Base-by-base conservation (phyloP, 2,888 invertebrate species). In the Sturmia bella region DNA sequence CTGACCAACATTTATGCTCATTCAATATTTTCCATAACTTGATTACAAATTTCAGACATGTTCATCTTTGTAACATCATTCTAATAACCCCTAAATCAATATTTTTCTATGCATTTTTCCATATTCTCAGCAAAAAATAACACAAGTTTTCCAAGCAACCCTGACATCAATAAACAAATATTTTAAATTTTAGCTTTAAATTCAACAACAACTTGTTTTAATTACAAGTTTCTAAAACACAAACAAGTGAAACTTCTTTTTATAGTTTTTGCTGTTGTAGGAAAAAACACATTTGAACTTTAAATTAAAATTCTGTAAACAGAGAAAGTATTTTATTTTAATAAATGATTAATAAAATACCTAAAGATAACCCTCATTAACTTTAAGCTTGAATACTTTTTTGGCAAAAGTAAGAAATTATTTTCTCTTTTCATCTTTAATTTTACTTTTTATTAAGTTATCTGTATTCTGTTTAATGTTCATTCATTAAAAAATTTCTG, bases 401-500 rank as follows among this genome's bases (percentile, higher is more conserved):
- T 59, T 59, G 24, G 15, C 37, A 48, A 70, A 32, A 27, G 24
- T 52, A 39, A 57, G 39, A 57, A 39, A 19, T 24, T 3, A 0
- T 66, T 52, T 52, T 43, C 41, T 37, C 37, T 61, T 48, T 61
- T n/a, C 13, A 13, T 45, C 15, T n/a, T 27, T 15, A 7, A 32
- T 32, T 32, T 48, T 19, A 19, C 21, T 21, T 12, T 9, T 43
- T n/a, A n/a, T 0, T 52, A 5, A 27, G 15, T 27, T 56, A 41
- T 21, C 6, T 11, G 12, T 37, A 13, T 69, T 70, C 27, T 43
- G 32, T 45, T 70, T 21, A 52, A 64, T 69, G 21, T 73, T 78
- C 73, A 77, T 77, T 82, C 77, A 82, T 77, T 77, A 82, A 82
- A 69, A 56, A 52, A 48, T 68, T 73, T 19, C 52, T 54, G 64